Evolutionary conservation across 2,888 invertebrate species (phyloP).

Genomic region (Cephonodes hylas): DNA sequence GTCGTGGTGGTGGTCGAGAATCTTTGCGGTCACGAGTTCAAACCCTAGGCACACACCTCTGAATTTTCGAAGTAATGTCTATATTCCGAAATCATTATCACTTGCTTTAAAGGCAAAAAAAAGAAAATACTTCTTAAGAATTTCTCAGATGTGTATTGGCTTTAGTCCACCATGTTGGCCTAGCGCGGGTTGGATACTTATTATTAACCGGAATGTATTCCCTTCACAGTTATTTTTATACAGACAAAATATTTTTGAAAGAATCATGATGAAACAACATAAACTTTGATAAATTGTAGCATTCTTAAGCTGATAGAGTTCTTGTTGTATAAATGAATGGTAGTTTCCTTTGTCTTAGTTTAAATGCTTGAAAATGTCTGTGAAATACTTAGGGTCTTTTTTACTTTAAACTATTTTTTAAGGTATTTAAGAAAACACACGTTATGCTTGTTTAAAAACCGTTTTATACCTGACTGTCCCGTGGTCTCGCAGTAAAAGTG

Average conservation of each 20-base stretch:
- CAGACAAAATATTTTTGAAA: background rate
- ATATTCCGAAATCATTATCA: background rate
- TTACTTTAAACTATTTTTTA: too few species aligned
- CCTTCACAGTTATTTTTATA: background rate
- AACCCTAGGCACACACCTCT: too few species aligned
- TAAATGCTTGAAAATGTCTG: background rate
- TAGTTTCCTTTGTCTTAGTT: background rate
- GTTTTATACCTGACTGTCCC: background rate
- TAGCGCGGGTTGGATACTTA: too few species aligned
- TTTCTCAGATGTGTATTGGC: too few species aligned
- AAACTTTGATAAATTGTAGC: background rate
- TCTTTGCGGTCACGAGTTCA: too few species aligned
- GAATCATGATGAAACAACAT: background rate
- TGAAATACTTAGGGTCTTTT: background rate
- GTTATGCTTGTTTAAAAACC: background rate
- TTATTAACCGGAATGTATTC: too few species aligned
- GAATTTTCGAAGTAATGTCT: background rate
- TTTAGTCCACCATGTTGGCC: too few species aligned
- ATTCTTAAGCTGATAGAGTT: background rate
- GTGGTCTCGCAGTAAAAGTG: too few species aligned
- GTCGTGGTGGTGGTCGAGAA: too few species aligned
- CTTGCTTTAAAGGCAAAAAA: too few species aligned
- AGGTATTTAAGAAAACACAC: background rate
- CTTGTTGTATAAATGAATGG: background rate
- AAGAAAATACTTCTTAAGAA: too few species aligned